phyloP scores from a whole-genome alignment of 2,888 invertebrate genomes.

The Acleris cristana region DNA sequence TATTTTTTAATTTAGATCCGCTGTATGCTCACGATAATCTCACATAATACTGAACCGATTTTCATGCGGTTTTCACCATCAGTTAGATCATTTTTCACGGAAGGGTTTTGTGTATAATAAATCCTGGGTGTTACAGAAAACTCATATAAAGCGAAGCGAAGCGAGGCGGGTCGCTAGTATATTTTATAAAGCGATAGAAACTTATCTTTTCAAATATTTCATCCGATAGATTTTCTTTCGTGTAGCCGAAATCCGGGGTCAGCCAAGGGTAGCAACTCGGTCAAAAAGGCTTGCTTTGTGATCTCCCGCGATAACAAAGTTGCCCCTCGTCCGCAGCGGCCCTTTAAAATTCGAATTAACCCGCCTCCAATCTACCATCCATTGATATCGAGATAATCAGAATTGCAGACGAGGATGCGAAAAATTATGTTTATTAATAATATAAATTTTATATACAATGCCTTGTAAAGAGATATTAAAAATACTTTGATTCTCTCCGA shows the following conservation, averaged over 20 bases:
- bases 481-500: too few species aligned
- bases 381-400: constrained; percentile 12
- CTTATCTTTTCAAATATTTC: background rate
- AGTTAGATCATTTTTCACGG: background rate
- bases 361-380: constrained; percentile 8
- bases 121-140: too few species aligned
- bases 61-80: background rate
- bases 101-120: background rate
- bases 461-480: too few species aligned
- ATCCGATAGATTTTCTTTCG: constrained; percentile 6
- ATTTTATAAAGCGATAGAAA: background rate
- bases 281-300: constrained; percentile 69
- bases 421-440: background rate
- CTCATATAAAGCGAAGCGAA: too few species aligned
- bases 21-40: background rate
- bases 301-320: constrained; percentile 63
- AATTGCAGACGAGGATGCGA: background rate
- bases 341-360: constrained; percentile 44
- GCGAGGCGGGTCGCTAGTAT: too few species aligned
- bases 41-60: background rate
- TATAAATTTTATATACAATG: too few species aligned
- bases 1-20: background rate
- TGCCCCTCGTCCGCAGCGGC: constrained; percentile 55
- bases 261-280: constrained; percentile 57
- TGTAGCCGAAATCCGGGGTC: constrained; percentile 47